Evolutionary conservation across 2,888 invertebrate species (phyloP).

Genomic region (Phrixothrix hirtus): DNA sequence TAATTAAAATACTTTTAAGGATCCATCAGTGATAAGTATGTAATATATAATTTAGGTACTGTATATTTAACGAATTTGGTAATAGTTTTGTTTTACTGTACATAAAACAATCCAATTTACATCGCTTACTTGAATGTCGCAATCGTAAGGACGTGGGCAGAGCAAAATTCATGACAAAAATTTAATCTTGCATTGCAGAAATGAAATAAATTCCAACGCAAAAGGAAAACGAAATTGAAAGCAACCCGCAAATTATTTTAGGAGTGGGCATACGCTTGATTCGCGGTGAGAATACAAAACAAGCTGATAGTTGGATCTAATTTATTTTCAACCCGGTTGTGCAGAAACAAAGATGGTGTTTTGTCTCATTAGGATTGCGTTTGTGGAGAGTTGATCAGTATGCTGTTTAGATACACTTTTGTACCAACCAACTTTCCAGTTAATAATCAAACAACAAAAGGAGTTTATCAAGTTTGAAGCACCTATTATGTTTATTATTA

Average conservation of each 20-base stretch:
- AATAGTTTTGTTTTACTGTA: too few species aligned
- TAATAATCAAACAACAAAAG: conserved; percentile 1
- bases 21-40: too few species aligned
- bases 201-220: conserved; percentile 45
- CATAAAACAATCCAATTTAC: conserved; percentile 21
- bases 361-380: conserved; percentile 40
- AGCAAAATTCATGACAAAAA: conserved; percentile 36
- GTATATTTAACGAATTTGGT: too few species aligned
- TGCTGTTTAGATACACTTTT: conserved; percentile 21
- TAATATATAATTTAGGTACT: too few species aligned
- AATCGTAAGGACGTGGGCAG: conserved; percentile 18
- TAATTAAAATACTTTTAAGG: too few species aligned
- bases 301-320: conserved; percentile 37
- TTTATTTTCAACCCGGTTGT: conserved; percentile 40
- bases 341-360: conserved; percentile 41
- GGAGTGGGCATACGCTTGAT: conserved; percentile 41
- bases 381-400: conserved; percentile 25
- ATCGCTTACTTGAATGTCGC: conserved; percentile 16
- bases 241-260: conserved; percentile 48
- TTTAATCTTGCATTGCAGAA: conserved; percentile 44
- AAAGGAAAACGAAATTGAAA: conserved; percentile 45
- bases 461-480: background rate
- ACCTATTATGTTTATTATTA: background rate
- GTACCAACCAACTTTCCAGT: conserved; percentile 10
- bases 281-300: conserved; percentile 41